Conservation (phyloP, 2,888 invertebrate species). For the Xylophagus ater region DNA sequence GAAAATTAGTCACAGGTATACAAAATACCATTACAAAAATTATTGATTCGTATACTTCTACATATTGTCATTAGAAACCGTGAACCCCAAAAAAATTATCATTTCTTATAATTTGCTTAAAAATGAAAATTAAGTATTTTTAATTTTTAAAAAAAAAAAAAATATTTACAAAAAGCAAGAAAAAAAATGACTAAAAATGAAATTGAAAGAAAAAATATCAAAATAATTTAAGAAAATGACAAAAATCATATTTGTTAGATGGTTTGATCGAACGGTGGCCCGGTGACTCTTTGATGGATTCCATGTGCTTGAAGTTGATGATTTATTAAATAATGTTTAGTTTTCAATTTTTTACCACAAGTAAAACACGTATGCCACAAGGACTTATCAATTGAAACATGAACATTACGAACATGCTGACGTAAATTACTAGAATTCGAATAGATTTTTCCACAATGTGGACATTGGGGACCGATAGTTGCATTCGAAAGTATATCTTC, state of each 20-base stretch:
- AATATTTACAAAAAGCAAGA: conserved; percentile 2
- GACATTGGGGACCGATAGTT: conserved; percentile 48
- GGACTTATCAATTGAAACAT: conserved; percentile 56
- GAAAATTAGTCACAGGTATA: no score
- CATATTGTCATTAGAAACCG: conserved; percentile 1
- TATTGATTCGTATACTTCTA: no score
- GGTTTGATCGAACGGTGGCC: conserved; percentile 7
- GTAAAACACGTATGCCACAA: conserved; percentile 61
- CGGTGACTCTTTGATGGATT: conserved; percentile 48
- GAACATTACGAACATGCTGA: conserved; percentile 66
- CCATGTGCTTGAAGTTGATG: conserved; percentile 66
- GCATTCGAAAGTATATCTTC: neutral
- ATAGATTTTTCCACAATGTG: conserved; percentile 60
- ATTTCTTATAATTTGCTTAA: neutral
- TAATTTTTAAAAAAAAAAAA: neutral
- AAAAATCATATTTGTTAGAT: conserved; percentile 10
- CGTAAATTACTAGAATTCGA: conserved; percentile 63
- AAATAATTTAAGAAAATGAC: neutral
- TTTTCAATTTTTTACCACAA: conserved; percentile 65
- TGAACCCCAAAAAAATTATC: neutral
- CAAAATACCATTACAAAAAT: no score
- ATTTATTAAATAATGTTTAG: conserved; percentile 65
- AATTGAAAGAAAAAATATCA: neutral
- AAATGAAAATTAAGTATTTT: no score
- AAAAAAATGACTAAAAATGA: neutral